Evolutionary conservation across 1,140 invertebrate genomes (phyloP), one percentile per base, ranked within the genome.

Genomic region (Branchinecta lynchi): DNA sequence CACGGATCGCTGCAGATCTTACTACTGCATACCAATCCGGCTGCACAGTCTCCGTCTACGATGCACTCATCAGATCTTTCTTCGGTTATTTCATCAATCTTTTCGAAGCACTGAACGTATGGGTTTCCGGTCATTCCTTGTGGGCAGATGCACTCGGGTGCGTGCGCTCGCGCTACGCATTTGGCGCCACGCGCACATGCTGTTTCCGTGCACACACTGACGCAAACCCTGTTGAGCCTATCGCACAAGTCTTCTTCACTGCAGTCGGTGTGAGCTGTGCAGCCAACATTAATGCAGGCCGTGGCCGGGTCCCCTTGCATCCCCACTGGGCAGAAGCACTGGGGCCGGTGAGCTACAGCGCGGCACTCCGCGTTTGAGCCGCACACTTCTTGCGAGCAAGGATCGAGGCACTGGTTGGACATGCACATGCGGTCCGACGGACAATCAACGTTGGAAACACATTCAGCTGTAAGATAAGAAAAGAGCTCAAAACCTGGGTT

Each of bases 231-330:
- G 75, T 92, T 93, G 3, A 91, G 78, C 68, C 88, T 81, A 74
- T 94, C 90, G 76, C 91, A 94, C 43, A 88, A 84, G 78, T 93
- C 89, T 70, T 89, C 84, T 76, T 89, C 85, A 7, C 88, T 87
- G 74, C 92, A 95, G 73, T 94, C 91, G 75, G 92, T 89, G 75
- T 94, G 91, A 74, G 90, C 90, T 73, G 89, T 88, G 75, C 92
- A 94, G 45, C 87, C 84, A 5, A 88, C 88, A 9, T 86, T 84
- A 46, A 93, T 86, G 75, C 90, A 93, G n/a, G 87, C 85, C 0
- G 89, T 78, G 66, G 84, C 82, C 5, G 90, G 86, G 77, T 92
- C 85, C 43, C 91, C 91, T 78, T 93, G 90, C 7, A 87, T 90
- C 45, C 90, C 90, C 10, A 82, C 74, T 51, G 90, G 90, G 79